Conservation (phyloP, 2,888 invertebrate genomes). For the Heliconius sara region DNA sequence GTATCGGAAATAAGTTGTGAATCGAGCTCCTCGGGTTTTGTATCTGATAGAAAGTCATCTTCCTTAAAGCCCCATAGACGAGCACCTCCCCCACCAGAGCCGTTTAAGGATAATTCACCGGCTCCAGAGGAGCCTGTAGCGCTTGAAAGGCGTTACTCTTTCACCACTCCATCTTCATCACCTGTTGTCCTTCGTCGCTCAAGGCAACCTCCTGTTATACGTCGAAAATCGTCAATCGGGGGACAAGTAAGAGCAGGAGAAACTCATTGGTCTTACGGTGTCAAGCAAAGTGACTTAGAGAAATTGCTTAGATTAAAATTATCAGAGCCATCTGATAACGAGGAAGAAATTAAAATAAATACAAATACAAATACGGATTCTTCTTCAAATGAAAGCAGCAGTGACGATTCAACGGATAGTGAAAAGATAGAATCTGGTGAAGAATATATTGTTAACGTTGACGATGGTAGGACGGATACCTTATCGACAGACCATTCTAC, state of each 20-base stretch:
- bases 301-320: constrained; percentile 73
- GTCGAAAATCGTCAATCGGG: constrained; percentile 71
- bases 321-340: constrained; percentile 73
- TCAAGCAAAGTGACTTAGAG: constrained; percentile 77
- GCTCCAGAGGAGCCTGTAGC: constrained; percentile 55
- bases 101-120: constrained; percentile 67
- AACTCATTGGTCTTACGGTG: constrained; percentile 79
- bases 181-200: constrained; percentile 70
- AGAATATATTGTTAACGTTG: constrained; percentile 69
- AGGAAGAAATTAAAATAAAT: constrained; percentile 63
- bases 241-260: constrained; percentile 66
- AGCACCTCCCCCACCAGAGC: constrained; percentile 77
- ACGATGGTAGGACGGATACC: constrained; percentile 71
- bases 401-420: constrained; percentile 67
- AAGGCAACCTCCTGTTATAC: constrained; percentile 76
- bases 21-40: constrained; percentile 80
- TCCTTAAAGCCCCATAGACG: constrained; percentile 70
- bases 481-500: constrained; percentile 78
- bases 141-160: constrained; percentile 68
- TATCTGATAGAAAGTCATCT: constrained; percentile 74
- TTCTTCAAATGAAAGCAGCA: constrained; percentile 58
- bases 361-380: constrained; percentile 45
- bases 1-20: constrained; percentile 77
- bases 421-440: constrained; percentile 64
- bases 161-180: constrained; percentile 70